A percentile compares a stretch with the other conserved stretches of the same genome.
These are phyloP conservation scores for Coendou prehensilis DNA, from an alignment of 2,797 vertebrate species.

Conservation along the genomic window DNA sequence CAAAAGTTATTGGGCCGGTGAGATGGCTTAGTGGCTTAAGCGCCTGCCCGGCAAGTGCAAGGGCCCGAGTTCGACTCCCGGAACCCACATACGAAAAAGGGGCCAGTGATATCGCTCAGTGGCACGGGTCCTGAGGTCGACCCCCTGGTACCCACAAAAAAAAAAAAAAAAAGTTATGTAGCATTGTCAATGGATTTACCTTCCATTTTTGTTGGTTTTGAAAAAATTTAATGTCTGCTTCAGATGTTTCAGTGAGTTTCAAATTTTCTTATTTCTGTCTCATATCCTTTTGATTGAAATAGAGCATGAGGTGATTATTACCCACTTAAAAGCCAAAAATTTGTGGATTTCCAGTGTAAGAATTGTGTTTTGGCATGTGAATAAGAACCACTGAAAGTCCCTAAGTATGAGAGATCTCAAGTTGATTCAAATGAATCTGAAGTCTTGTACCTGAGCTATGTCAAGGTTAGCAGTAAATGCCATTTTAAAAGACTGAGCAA, in stretches of 20 bases:
- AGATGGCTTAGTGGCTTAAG: too few relatives aligned
- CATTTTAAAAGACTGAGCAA: slow-evolving; percentile 49
- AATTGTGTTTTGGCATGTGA: slow-evolving; percentile 44
- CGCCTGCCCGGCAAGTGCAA: too few relatives aligned
- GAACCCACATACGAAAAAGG: too few relatives aligned
- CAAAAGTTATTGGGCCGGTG: neutral
- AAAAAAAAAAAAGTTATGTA: neutral
- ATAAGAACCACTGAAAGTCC: neutral
- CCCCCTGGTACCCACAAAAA: too few relatives aligned
- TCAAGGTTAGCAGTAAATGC: slow-evolving; percentile 67
- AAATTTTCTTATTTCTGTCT: slow-evolving; percentile 51
- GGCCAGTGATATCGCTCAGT: too few relatives aligned
- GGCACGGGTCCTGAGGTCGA: too few relatives aligned
- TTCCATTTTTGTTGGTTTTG: neutral
- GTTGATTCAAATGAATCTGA: slow-evolving; percentile 18
- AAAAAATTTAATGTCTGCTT: slow-evolving; percentile 5
- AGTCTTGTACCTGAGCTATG: slow-evolving; percentile 54
- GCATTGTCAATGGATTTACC: neutral
- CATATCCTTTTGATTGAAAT: slow-evolving; percentile 49
- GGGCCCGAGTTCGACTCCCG: too few relatives aligned
- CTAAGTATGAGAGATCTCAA: neutral
- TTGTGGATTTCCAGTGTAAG: neutral
- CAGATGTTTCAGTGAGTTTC: neutral
- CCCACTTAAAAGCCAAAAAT: slow-evolving; percentile 33
- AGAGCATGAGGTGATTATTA: neutral